A percentile compares a stretch with the other conserved stretches of the same genome.
These are phyloP conservation scores for Leptodirus hochenwartii DNA, from an alignment of 2,888 invertebrate genomes.

Conservation along the genomic window DNA sequence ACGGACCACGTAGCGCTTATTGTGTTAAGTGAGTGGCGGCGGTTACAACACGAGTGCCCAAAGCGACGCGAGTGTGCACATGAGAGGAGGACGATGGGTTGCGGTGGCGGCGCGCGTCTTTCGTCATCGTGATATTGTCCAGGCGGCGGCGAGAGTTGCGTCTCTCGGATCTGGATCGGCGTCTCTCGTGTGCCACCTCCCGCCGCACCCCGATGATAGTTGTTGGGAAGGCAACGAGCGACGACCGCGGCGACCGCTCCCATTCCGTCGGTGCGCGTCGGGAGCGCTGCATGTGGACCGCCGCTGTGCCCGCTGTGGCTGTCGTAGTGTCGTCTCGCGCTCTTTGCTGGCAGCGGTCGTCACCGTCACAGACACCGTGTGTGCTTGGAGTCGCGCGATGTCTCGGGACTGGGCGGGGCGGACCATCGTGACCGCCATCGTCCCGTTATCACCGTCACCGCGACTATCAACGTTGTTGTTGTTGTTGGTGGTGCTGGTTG, in stretches of 20 bases:
- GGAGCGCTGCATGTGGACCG: constrained; percentile 27
- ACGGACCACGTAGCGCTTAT: too few species aligned
- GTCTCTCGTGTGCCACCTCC: constrained; percentile 7
- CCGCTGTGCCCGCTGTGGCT: constrained; percentile 26
- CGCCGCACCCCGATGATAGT: constrained; percentile 1
- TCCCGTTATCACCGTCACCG: too few species aligned
- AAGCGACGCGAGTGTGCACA: too few species aligned
- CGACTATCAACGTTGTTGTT: constrained; percentile 9
- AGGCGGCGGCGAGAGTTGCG: constrained; percentile 6
- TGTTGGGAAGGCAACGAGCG: constrained; percentile 14
- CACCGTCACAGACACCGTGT: too few species aligned
- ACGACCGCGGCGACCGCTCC: constrained; percentile 30
- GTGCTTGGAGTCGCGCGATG: constrained; percentile 27
- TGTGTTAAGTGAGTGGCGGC: too few species aligned
- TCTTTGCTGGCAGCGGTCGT: too few species aligned
- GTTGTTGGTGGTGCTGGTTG: constrained; percentile 3
- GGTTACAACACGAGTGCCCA: too few species aligned
- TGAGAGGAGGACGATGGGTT: neutral
- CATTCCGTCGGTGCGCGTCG: constrained; percentile 36
- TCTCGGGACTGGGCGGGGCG: constrained; percentile 29
- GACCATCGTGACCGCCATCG: constrained; percentile 18
- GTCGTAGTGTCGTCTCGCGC: constrained; percentile 9
- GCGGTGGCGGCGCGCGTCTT: neutral
- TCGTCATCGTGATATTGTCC: neutral
- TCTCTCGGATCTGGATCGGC: neutral